Base-by-base conservation (phyloP, 1,140 invertebrate species). In the Matsumurasca onukii region DNA sequence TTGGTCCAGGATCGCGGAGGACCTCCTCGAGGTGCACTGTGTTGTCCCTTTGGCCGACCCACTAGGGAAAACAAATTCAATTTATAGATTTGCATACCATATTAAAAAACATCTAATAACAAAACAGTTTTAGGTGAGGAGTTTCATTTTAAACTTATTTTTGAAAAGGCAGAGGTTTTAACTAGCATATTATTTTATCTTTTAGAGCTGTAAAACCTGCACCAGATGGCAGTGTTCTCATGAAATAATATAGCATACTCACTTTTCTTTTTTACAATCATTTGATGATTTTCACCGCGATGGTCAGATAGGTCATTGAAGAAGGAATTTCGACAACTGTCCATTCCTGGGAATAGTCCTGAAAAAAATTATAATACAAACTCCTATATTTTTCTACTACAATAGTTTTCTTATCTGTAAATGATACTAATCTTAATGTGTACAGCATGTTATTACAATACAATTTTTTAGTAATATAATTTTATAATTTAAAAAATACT, bases 1-100 rank as follows among this genome's bases (percentile, higher is more conserved):
- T 95, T 95, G 20, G 92, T 94, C 93, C 93, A 95, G 0, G 92
- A 93, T 24, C 93, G 82, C 0, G 93, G 93, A 0, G 92, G 93
- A 0, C 92, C 93, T 9, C 93, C 93, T 39, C 93, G 81, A 3
- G 93, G 92, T 1, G 92, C 92, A 73, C 90, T 92, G 82, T 94
- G 92, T 75, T 95, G 92, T 5, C 92, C 92, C 76, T 93, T 94
- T 45, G 91, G 91, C 75, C 91, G 83, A 3, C 86, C 86, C 68
- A 88, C 85, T 68, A 68, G 5, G 48, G 15, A 63, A 63, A 20
- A 55, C 24, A 55, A 9, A 5, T 22, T 20, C 29, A 1, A 12
- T 25, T 12, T 55, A 9, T 12, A 55, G 22, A 55, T 55, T 5
- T 55, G n/a, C 12, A 45, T 45, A n/a, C 39, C 12, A 45, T 45